Percentiles rank a stretch among this genome's conserved stretches.
These are phyloP conservation scores for Chrysopa pallens DNA, from an alignment of 1,140 invertebrate genomes.

Conservation along the genomic window DNA sequence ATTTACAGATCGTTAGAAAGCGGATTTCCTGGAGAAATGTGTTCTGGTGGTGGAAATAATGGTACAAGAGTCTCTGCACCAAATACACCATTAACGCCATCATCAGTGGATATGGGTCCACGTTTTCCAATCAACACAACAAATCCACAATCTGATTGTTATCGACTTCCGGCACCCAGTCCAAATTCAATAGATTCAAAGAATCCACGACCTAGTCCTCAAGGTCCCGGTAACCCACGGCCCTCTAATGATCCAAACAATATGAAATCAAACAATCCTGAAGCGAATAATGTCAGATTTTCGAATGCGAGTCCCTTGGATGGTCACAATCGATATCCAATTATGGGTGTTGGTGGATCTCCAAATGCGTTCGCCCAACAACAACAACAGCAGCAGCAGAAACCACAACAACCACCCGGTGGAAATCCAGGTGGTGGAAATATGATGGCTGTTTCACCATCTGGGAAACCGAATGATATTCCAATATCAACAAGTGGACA, in stretches of 20 bases:
- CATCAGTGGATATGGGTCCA: conserved; percentile 21
- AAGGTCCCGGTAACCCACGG: conserved; percentile 14
- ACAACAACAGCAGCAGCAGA: conserved; percentile 10
- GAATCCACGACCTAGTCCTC: conserved; percentile 15
- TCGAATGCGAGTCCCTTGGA: conserved; percentile 20
- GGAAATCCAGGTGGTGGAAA: conserved; percentile 17
- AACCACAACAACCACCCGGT: conserved; percentile 11
- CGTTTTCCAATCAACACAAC: conserved; percentile 21
- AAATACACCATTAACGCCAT: conserved; percentile 22
- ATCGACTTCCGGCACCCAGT: conserved; percentile 26
- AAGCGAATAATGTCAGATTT: conserved; percentile 14
- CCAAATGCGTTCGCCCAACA: conserved; percentile 4
- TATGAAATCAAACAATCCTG: no score
- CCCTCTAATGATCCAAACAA: conserved; percentile 14
- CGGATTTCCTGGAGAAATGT: conserved; percentile 12
- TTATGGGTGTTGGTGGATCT: conserved; percentile 11
- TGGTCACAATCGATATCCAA: conserved; percentile 20
- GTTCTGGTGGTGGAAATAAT: conserved; percentile 12
- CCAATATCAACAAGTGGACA: conserved; percentile 16
- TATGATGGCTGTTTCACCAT: conserved; percentile 19
- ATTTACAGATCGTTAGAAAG: conserved; percentile 19
- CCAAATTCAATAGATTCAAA: conserved; percentile 20
- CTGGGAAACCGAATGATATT: conserved; percentile 19
- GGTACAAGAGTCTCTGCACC: conserved; percentile 23
- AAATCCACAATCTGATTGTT: conserved; percentile 17